Evolutionary conservation across 2,888 invertebrate genomes (phyloP).

Genomic region (Acleris literana): DNA sequence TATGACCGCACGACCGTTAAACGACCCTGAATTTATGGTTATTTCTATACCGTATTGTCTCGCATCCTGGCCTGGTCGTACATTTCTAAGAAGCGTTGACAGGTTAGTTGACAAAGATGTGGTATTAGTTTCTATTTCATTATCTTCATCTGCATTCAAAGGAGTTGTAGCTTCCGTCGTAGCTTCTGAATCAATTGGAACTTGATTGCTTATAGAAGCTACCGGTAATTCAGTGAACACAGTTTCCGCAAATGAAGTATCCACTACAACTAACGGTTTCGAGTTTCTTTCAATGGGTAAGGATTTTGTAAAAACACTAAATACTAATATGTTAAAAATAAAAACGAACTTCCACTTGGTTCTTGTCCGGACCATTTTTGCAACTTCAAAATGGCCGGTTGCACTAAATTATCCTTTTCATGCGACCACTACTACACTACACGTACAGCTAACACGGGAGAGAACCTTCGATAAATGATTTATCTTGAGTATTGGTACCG

Average conservation of each 20-base stretch:
- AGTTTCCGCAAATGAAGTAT: slow-evolving; percentile 20
- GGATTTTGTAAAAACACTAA: slow-evolving; percentile 54
- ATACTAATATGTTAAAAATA: slow-evolving; percentile 47
- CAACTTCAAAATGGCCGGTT: slow-evolving; percentile 46
- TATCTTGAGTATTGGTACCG: slow-evolving; percentile 52
- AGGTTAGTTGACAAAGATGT: slow-evolving; percentile 41
- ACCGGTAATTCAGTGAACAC: slow-evolving; percentile 15
- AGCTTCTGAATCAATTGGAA: slow-evolving; percentile 37
- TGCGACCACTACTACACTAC: slow-evolving; percentile 46
- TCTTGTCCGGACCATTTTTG: slow-evolving; percentile 63
- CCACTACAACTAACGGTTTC: slow-evolving; percentile 8
- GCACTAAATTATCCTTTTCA: slow-evolving; percentile 48
- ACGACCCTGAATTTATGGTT: slow-evolving; percentile 49
- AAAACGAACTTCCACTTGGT: slow-evolving; percentile 58
- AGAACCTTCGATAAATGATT: slow-evolving; percentile 38
- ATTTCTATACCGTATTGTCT: slow-evolving; percentile 52
- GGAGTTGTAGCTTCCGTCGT: slow-evolving; percentile 10
- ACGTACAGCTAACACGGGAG: slow-evolving; percentile 47
- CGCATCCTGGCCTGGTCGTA: slow-evolving; percentile 57
- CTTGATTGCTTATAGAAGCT: slow-evolving; percentile 38
- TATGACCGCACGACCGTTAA: slow-evolving; percentile 57
- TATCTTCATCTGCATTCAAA: slow-evolving; percentile 20
- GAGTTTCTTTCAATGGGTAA: slow-evolving; percentile 45
- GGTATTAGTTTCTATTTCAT: slow-evolving; percentile 35
- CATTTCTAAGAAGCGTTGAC: slow-evolving; percentile 40